Evolutionary conservation across 2,113 vertebrate species (phyloP).

Genomic region (Plecturocebus donacophilus): DNA sequence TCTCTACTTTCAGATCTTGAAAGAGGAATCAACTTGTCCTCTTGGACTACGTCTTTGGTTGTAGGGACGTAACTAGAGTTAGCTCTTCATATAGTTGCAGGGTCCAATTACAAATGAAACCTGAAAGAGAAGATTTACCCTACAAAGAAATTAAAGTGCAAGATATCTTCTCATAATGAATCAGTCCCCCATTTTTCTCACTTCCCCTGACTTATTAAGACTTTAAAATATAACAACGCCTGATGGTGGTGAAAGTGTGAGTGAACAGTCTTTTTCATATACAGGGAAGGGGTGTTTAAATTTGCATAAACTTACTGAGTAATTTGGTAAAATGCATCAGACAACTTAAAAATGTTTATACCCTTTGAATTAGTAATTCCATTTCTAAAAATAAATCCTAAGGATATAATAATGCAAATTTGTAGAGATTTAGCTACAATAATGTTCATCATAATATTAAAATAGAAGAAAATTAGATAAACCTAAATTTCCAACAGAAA

Average conservation of each 20-base stretch:
- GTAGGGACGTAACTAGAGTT: background rate
- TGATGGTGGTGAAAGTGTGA: background rate
- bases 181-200: background rate
- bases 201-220: background rate
- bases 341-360: conserved; percentile 75
- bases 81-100: background rate
- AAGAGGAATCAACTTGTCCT: background rate
- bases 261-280: background rate
- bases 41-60: background rate
- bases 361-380: conserved; percentile 73
- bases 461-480: conserved; percentile 74
- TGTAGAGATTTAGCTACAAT: conserved; percentile 65
- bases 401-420: conserved; percentile 80
- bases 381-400: conserved; percentile 78
- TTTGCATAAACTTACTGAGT: conserved; percentile 77
- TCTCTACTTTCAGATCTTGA: background rate
- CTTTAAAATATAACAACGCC: conserved; percentile 19
- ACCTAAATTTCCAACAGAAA: conserved; percentile 67
- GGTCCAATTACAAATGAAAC: background rate
- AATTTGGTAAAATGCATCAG: conserved; percentile 73
- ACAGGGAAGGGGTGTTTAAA: conserved; percentile 37
- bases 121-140: background rate
- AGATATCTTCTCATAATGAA: background rate
- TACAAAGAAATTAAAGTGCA: background rate
- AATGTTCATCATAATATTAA: conserved; percentile 73